phyloP scores from a whole-genome alignment of 2,888 invertebrate genomes.

The Galerucella pusilla region DNA sequence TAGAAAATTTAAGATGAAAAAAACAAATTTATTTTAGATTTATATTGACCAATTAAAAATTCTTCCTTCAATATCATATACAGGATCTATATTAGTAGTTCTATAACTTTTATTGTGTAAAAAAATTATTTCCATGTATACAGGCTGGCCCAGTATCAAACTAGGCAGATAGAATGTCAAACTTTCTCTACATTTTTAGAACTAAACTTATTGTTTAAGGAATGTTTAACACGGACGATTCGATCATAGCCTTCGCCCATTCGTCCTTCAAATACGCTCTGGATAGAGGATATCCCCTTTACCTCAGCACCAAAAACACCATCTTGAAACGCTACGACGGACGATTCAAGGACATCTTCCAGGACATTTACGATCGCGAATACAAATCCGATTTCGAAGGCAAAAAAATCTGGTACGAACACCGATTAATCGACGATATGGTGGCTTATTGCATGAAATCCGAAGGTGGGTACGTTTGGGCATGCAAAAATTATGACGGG shows the following conservation, averaged over 20 bases:
- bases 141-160: too few relatives aligned
- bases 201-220: conserved; percentile 56
- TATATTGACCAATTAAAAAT: too few relatives aligned
- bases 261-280: conserved; percentile 93
- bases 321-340: conserved; percentile 77
- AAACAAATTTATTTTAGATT: too few relatives aligned
- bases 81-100: too few relatives aligned
- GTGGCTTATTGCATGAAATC: conserved; percentile 98
- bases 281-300: conserved; percentile 85
- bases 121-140: too few relatives aligned
- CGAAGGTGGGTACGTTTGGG: conserved; percentile 99
- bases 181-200: too few relatives aligned
- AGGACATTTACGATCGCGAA: conserved; percentile 87
- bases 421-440: conserved; percentile 98
- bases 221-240: conserved; percentile 97
- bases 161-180: too few relatives aligned
- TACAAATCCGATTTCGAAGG: conserved; percentile 89
- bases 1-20: too few relatives aligned
- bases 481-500: conserved; percentile 99
- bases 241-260: conserved; percentile 94
- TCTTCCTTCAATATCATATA: too few relatives aligned
- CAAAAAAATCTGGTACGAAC: conserved; percentile 95
- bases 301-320: conserved; percentile 96
- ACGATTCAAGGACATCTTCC: conserved; percentile 43
- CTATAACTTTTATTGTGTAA: too few relatives aligned